Evolutionary conservation across 2,888 invertebrate species (phyloP).

Genomic region (Hipparchia semele): DNA sequence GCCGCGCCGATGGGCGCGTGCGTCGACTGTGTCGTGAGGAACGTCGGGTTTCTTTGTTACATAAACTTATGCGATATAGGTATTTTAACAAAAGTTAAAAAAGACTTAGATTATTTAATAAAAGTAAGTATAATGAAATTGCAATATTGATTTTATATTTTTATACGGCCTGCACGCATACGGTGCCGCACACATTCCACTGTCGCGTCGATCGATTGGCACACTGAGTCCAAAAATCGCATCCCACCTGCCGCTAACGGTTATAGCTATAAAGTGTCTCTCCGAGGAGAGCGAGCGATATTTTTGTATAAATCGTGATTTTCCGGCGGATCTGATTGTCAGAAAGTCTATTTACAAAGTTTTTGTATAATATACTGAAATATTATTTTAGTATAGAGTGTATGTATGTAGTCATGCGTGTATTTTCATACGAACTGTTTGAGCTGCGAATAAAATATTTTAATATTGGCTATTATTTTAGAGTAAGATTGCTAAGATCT

Average conservation of each 20-base stretch:
- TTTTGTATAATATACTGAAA: constrained; percentile 74
- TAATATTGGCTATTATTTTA: constrained; percentile 80
- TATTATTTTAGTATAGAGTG: constrained; percentile 75
- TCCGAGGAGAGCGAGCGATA: constrained; percentile 55
- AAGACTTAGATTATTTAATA: constrained; percentile 43
- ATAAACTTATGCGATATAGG: constrained; percentile 51
- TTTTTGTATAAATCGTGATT: constrained; percentile 76
- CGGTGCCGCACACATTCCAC: constrained; percentile 69
- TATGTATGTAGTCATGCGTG: constrained; percentile 77
- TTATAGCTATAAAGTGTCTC: constrained; percentile 37
- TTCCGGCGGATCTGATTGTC: constrained; percentile 59
- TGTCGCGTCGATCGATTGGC: constrained; percentile 64
- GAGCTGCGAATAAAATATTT: constrained; percentile 75
- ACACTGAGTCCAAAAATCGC: constrained; percentile 67
- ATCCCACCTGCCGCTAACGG: constrained; percentile 67
- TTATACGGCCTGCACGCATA: constrained; percentile 23
- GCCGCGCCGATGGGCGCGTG: neutral
- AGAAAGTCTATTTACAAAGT: constrained; percentile 76
- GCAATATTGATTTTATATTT: constrained; percentile 34
- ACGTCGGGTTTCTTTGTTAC: constrained; percentile 36
- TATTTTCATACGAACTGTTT: constrained; percentile 81
- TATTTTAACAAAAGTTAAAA: constrained; percentile 41
- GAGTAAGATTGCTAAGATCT: constrained; percentile 69
- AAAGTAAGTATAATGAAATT: constrained; percentile 32
- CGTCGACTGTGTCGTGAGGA: constrained; percentile 11